Evolutionary conservation across 1,140 invertebrate genomes (phyloP).

Genomic region (Pantala flavescens): DNA sequence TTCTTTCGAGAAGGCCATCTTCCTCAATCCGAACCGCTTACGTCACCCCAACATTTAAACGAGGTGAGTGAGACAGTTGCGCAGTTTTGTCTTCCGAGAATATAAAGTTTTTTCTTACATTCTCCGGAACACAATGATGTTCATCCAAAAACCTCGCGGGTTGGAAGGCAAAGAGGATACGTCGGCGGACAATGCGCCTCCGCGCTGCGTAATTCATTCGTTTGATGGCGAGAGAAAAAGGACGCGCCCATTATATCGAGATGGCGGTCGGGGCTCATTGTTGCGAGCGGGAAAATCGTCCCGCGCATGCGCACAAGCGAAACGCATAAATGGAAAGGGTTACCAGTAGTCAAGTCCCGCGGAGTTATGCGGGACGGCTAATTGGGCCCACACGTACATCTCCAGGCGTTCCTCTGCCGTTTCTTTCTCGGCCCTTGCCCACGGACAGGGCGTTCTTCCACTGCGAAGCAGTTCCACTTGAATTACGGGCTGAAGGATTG

Average conservation of each 20-base stretch:
- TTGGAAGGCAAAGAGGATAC: background rate
- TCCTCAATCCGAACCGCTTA: too few relatives aligned
- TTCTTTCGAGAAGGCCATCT: too few relatives aligned
- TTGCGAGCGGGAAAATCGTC: background rate
- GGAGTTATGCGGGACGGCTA: background rate
- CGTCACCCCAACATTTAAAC: too few relatives aligned
- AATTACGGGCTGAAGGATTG: too few relatives aligned
- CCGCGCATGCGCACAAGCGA: background rate
- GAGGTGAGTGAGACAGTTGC: too few relatives aligned
- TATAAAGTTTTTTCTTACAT: too few relatives aligned
- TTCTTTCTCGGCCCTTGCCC: background rate
- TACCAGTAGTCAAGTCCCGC: background rate
- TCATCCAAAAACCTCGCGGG: background rate
- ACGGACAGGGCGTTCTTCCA: too few relatives aligned
- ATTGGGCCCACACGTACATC: background rate
- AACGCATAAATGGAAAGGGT: background rate
- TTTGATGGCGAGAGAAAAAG: background rate
- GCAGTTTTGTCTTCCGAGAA: too few relatives aligned
- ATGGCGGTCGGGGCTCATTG: constrained; percentile 1
- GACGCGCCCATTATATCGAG: background rate
- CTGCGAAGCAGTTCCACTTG: too few relatives aligned
- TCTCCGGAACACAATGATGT: too few relatives aligned
- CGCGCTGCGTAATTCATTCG: too few relatives aligned
- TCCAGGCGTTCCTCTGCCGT: background rate
- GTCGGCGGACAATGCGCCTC: background rate